Conservation (phyloP, 2,888 invertebrate genomes). For the Linyphia triangularis region DNA sequence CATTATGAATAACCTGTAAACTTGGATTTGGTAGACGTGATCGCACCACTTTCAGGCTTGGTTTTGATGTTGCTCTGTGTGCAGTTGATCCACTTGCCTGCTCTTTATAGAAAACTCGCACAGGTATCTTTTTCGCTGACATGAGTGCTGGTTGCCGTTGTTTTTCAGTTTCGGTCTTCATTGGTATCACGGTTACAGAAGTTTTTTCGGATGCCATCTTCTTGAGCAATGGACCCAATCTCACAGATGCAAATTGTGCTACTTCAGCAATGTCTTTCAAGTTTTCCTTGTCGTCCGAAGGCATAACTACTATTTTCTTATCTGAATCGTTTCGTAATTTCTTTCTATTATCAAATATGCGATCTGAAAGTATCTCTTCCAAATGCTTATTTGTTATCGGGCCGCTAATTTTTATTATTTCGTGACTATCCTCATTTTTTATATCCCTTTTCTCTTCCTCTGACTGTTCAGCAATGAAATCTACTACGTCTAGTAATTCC, state of each 20-base stretch:
- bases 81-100: conserved; percentile 6
- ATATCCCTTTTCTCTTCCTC: conserved; percentile 29
- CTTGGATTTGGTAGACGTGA: conserved; percentile 42
- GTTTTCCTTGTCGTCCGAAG: conserved; percentile 37
- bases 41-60: conserved; percentile 49
- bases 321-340: conserved; percentile 6
- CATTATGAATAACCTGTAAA: conserved; percentile 42
- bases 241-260: conserved; percentile 44
- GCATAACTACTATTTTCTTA: conserved; percentile 47
- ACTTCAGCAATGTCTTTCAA: conserved; percentile 44
- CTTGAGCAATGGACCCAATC: conserved; percentile 36
- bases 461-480: conserved; percentile 42
- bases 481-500: conserved; percentile 64
- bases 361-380: conserved; percentile 62
- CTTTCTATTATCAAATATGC: not conserved
- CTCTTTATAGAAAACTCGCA: conserved; percentile 62
- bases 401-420: conserved; percentile 68
- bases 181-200: conserved; percentile 33
- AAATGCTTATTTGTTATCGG: conserved; percentile 51
- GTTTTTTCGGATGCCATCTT: conserved; percentile 15
- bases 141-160: conserved; percentile 25
- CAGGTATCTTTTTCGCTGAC: conserved; percentile 57
- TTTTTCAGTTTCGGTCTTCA: not conserved
- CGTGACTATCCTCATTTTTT: conserved; percentile 46
- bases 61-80: conserved; percentile 5